These are phyloP conservation scores for Beroe forskalii DNA, from an alignment of 37 sponge, comb jelly and placozoan species.

Conservation along the genomic window DNA sequence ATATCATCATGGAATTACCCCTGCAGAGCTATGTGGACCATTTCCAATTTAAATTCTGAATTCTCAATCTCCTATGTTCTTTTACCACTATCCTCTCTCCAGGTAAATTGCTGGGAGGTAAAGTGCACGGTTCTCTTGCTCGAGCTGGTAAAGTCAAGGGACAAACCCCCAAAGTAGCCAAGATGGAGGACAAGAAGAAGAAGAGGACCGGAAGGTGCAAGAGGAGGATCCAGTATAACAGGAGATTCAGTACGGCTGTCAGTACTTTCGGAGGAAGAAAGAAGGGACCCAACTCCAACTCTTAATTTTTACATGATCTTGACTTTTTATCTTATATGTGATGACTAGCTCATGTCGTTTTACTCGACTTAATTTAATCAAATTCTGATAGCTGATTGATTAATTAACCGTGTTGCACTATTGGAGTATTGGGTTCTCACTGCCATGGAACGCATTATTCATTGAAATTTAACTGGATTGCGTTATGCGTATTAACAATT, in stretches of 20 bases:
- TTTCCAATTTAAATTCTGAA: too few species aligned
- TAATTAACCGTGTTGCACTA: too few species aligned
- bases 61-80: too few species aligned
- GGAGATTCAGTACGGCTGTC: conserved; percentile 94
- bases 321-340: conserved; percentile 2
- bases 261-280: conserved; percentile 84
- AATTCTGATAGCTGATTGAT: too few species aligned
- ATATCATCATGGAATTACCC: too few species aligned
- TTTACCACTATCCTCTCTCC: not conserved
- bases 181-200: conserved; percentile 96
- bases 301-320: conserved; percentile 28
- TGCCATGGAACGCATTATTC: too few species aligned
- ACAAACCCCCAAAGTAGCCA: conserved; percentile 96
- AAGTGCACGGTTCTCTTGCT: conserved; percentile 98
- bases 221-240: conserved; percentile 97
- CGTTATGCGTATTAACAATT: too few species aligned
- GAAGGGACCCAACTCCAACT: conserved; percentile 95
- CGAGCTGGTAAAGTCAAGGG: conserved; percentile 98
- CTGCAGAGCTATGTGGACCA: too few species aligned
- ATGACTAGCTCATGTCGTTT: not conserved
- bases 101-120: conserved; percentile 74
- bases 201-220: conserved; percentile 97
- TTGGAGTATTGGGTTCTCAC: too few species aligned
- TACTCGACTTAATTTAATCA: not conserved
- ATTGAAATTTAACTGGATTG: too few species aligned